phyloP scores from a whole-genome alignment of 1,140 invertebrate species.

The Paracyclopina nana region DNA sequence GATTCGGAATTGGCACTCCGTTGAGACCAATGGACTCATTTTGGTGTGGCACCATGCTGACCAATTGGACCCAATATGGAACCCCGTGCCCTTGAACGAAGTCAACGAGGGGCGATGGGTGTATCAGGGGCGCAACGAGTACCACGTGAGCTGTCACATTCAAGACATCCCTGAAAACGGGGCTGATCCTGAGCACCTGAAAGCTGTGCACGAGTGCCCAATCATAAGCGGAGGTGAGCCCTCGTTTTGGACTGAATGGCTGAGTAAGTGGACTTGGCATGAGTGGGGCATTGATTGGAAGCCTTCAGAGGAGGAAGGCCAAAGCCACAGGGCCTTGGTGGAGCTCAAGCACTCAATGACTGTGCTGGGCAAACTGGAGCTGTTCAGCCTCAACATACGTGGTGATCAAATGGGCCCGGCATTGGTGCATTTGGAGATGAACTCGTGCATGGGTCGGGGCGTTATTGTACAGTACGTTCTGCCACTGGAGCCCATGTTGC shows the following conservation, averaged over 20 bases:
- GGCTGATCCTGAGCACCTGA: conserved; percentile 58
- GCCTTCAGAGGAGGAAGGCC: conserved; percentile 18
- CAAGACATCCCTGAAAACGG: conserved; percentile 84
- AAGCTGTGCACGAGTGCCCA: conserved; percentile 43
- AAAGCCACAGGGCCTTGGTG: conserved; percentile 24
- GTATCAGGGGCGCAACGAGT: conserved; percentile 48
- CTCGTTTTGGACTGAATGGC: conserved; percentile 21
- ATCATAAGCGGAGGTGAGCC: conserved; percentile 35
- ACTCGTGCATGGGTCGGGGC: conserved; percentile 39
- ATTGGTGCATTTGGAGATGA: conserved; percentile 41
- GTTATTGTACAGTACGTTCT: conserved; percentile 55
- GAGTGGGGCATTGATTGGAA: conserved; percentile 25
- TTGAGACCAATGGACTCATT: conserved; percentile 48
- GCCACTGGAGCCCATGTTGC: conserved; percentile 52
- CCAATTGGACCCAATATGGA: conserved; percentile 43
- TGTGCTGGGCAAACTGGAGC: conserved; percentile 32
- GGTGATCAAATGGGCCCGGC: conserved; percentile 48
- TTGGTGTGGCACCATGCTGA: conserved; percentile 70
- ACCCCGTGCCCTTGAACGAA: conserved; percentile 34
- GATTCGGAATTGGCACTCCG: conserved; percentile 18
- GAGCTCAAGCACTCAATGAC: conserved; percentile 35
- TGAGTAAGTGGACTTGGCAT: conserved; percentile 22
- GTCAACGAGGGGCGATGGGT: conserved; percentile 38
- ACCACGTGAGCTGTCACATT: conserved; percentile 35
- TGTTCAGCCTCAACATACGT: conserved; percentile 33